Percentiles rank a stretch among this genome's conserved stretches.
Evolutionary conservation across 2,797 vertebrate genomes (phyloP).

Genomic region (Coccyzus lansbergi): DNA sequence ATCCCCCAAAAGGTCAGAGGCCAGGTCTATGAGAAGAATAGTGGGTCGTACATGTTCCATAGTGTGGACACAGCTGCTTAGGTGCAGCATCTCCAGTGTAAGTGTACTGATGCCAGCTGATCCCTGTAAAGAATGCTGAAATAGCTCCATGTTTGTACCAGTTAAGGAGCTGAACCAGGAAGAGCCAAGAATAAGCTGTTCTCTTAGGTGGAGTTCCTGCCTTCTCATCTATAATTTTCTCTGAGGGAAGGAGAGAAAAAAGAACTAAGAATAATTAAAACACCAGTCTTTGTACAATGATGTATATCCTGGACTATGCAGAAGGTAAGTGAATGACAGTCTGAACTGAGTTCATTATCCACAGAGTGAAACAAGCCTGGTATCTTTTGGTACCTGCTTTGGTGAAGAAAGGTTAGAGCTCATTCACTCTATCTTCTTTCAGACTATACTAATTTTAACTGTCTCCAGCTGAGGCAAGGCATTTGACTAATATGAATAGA

Average conservation of each 20-base stretch:
- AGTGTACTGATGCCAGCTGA: not conserved
- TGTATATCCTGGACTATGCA: not conserved
- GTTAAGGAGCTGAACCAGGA: not conserved
- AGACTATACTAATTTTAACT: slow-evolving; percentile 50
- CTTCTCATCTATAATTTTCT: not conserved
- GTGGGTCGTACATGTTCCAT: not conserved
- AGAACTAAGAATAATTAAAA: not conserved
- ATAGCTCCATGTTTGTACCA: not conserved
- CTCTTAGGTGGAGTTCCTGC: not conserved
- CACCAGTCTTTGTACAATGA: not conserved
- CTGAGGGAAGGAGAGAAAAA: not conserved
- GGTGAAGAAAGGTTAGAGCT: slow-evolving; percentile 47
- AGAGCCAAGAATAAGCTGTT: not conserved
- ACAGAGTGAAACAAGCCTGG: slow-evolving; percentile 21
- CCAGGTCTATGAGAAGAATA: not conserved
- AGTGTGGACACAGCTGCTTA: not conserved
- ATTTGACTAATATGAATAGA: slow-evolving; percentile 53
- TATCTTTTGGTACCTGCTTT: slow-evolving; percentile 45
- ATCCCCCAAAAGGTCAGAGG: not conserved
- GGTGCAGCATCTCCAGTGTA: not conserved
- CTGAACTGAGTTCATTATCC: slow-evolving; percentile 44
- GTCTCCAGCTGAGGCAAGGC: slow-evolving; percentile 50
- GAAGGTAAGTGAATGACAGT: not conserved
- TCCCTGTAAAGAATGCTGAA: not conserved
- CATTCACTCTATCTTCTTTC: slow-evolving; percentile 18